These are phyloP conservation scores for Episyrphus balteatus DNA, from an alignment of 1,140 invertebrate genomes.

Conservation along the genomic window DNA sequence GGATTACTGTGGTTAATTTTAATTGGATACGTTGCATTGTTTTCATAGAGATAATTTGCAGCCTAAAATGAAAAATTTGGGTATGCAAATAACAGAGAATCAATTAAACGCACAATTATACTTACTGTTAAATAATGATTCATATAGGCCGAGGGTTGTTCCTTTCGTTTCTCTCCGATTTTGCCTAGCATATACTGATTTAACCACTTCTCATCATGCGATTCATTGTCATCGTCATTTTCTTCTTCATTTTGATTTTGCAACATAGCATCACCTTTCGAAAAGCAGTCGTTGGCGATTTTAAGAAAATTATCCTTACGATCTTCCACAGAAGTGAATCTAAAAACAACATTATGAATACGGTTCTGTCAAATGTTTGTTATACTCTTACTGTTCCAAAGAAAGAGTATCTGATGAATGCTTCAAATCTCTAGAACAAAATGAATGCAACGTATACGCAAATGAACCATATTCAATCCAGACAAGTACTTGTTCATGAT, in stretches of 20 bases:
- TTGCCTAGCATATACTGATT: slow-evolving; percentile 39
- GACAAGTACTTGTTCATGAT: slow-evolving; percentile 8
- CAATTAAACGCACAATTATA: neutral
- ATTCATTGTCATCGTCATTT: slow-evolving; percentile 41
- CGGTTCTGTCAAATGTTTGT: neutral
- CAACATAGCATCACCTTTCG: slow-evolving; percentile 51
- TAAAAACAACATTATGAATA: slow-evolving; percentile 10
- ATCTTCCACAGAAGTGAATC: slow-evolving; percentile 60
- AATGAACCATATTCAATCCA: slow-evolving; percentile 21
- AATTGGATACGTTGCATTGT: slow-evolving; percentile 71
- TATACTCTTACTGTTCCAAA: slow-evolving; percentile 46
- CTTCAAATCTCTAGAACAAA: slow-evolving; percentile 12
- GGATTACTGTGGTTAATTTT: slow-evolving; percentile 78
- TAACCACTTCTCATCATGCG: slow-evolving; percentile 53
- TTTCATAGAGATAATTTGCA: slow-evolving; percentile 60
- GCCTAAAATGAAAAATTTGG: slow-evolving; percentile 40
- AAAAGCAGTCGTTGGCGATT: slow-evolving; percentile 65
- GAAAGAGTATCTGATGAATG: slow-evolving; percentile 63
- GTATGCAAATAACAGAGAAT: neutral
- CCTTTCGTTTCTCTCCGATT: slow-evolving; percentile 69
- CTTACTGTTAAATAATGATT: slow-evolving; percentile 60
- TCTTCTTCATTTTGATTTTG: slow-evolving; percentile 35
- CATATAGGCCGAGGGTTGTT: slow-evolving; percentile 58
- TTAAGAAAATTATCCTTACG: slow-evolving; percentile 68
- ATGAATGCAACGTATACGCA: slow-evolving; percentile 13